Evolutionary conservation across 2,888 invertebrate species (phyloP).

Genomic region (Macrosiphum euphorbiae): DNA sequence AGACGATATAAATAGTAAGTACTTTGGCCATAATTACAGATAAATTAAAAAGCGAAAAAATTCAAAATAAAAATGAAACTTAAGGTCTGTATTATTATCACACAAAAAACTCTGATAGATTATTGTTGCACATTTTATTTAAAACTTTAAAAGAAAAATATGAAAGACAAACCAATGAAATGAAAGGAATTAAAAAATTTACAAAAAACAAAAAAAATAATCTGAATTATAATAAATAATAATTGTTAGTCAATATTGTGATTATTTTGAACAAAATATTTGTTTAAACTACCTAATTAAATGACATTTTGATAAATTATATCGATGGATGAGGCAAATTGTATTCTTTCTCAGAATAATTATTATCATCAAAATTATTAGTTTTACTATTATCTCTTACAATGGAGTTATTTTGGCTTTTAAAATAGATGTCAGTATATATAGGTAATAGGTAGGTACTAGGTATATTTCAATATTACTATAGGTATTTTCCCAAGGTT

Average conservation of each 20-base stretch:
- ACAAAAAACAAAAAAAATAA: background rate
- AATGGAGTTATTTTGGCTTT: background rate
- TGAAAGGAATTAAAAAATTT: background rate
- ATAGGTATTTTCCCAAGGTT: background rate
- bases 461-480: background rate
- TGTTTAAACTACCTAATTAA: background rate
- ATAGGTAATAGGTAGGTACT: background rate
- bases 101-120: background rate
- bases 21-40: no score
- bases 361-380: background rate
- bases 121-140: background rate
- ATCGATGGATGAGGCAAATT: background rate
- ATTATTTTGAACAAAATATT: background rate
- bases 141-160: background rate
- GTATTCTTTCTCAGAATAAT: background rate
- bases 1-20: no score
- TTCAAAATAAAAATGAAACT: background rate
- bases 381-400: background rate
- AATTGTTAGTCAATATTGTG: background rate
- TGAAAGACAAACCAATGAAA: background rate
- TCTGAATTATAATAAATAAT: background rate
- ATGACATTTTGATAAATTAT: background rate
- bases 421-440: background rate
- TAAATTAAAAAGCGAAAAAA: no score
- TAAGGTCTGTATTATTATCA: background rate